Evolutionary conservation across 2,888 invertebrate genomes (phyloP), one percentile per base, ranked within the genome.

Genomic region (Pheosia gnoma): DNA sequence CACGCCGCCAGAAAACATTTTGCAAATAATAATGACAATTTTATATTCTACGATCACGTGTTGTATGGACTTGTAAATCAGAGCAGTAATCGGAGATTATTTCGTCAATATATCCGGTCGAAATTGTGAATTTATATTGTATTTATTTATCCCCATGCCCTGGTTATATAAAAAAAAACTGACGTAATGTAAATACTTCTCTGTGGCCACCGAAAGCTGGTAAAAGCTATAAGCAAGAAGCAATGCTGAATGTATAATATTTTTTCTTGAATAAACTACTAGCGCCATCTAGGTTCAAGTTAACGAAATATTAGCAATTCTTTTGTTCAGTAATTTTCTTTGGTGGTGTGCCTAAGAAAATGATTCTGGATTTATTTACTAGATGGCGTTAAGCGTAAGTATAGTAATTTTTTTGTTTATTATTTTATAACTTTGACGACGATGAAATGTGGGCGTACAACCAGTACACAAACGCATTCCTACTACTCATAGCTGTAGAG

Each of bases 41-140:
- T 74, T 39, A 55, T 68, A 0, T 72, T 55, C 3, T 69, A 66
- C 3, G 81, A 81, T 58, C 67, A 73, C 54, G 60, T 75, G 7
- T 62, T 79, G 38, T 59, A 69, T 41, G 66, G 67, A 56, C 61
- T 79, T 52, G 13, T 80, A 2, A 75, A 70, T 39, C 64, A 68
- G 38, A 67, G 70, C 66, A 45, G 58, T 2, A 59, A 63, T 45
- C 59, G 51, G 0, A 54, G 59, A 25, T 55, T 71, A 59, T 49
- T 70, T 57, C 63, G 52, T 55, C 65, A 67, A 66, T 55, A 58
- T 51, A 10, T 59, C 25, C 65, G 66, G 45, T 71, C 77, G 4
- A 57, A 57, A 57, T 57, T 57, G 57, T 57, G 41, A 57, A n/a
- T 57, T 41, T 56, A 13, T 56, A 8, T 39, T 56, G 10, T 56